These are phyloP conservation scores for Cheilosia scutellata DNA, from an alignment of 2,888 invertebrate genomes.

Conservation along the genomic window DNA sequence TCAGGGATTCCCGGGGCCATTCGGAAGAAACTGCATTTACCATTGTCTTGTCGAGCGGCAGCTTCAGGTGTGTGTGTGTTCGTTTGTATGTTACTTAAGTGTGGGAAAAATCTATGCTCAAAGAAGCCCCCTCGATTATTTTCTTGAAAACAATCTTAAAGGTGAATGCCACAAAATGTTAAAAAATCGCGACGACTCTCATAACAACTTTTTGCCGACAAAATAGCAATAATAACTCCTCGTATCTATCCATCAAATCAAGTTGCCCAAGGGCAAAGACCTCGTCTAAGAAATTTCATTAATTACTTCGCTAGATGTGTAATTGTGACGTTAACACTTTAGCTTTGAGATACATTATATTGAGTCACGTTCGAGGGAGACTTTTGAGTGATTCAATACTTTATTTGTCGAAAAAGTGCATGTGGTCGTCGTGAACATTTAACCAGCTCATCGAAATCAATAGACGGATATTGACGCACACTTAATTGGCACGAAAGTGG, in stretches of 20 bases:
- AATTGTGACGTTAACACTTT: neutral
- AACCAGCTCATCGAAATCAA: conserved; percentile 34
- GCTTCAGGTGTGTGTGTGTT: conserved; percentile 17
- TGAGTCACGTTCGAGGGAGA: conserved; percentile 32
- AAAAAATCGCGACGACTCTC: conserved; percentile 7
- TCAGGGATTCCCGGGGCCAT: conserved; percentile 16
- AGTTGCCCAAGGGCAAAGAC: conserved; percentile 31
- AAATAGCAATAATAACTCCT: conserved; percentile 26
- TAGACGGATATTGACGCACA: conserved; percentile 52
- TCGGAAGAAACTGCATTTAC: conserved; percentile 18
- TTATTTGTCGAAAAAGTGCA: neutral
- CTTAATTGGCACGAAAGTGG: conserved; percentile 61
- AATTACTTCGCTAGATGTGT: conserved; percentile 11
- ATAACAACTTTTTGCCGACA: conserved; percentile 2
- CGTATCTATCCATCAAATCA: neutral
- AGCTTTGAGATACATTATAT: neutral
- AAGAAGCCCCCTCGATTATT: neutral
- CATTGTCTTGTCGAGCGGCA: neutral
- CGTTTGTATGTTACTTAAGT: conserved; percentile 18
- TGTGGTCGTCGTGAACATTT: conserved; percentile 14
- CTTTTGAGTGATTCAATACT: conserved; percentile 33
- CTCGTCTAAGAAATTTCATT: conserved; percentile 14
- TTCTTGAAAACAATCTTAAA: neutral
- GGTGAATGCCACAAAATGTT: conserved; percentile 36
- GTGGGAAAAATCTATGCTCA: conserved; percentile 53